Evolutionary conservation across 53 echinoderm and acorn worm species (phyloP).

Genomic region (Actinopyga echinites): DNA sequence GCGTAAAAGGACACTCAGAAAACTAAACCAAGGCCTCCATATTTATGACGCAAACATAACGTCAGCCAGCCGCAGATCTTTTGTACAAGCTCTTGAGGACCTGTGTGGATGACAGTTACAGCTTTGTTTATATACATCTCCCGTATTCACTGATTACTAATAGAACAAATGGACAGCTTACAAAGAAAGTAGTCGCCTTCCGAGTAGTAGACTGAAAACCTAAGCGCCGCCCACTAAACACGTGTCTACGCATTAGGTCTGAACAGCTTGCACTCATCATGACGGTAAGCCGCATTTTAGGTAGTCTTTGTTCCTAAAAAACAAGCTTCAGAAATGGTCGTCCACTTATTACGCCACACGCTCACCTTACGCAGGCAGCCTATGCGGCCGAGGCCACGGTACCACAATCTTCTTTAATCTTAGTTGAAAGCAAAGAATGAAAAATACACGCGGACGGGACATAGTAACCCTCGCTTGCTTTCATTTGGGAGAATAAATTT

Average conservation of each 20-base stretch:
- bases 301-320: not conserved
- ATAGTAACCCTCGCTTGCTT: not conserved
- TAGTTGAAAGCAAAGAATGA: not conserved
- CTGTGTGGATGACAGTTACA: not conserved
- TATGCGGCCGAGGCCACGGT: not conserved
- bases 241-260: constrained; percentile 28
- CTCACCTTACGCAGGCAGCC: not conserved
- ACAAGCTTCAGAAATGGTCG: not conserved
- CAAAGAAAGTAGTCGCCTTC: not conserved
- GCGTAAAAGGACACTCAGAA: too few species aligned
- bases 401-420: not conserved
- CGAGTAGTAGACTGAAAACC: not conserved
- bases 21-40: too few species aligned
- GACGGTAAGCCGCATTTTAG: too few species aligned
- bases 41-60: too few species aligned
- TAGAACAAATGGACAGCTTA: not conserved
- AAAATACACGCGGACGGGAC: constrained; percentile 3
- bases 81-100: too few species aligned
- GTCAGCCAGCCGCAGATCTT: too few species aligned
- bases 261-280: constrained; percentile 6
- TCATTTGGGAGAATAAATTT: constrained; percentile 16
- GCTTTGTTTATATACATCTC: constrained; percentile 8
- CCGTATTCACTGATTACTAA: not conserved
- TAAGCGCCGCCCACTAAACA: constrained; percentile 34
- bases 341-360: constrained; percentile 1